Evolutionary conservation across 2,113 vertebrate species (phyloP).

Genomic region (Archilochus colubris): DNA sequence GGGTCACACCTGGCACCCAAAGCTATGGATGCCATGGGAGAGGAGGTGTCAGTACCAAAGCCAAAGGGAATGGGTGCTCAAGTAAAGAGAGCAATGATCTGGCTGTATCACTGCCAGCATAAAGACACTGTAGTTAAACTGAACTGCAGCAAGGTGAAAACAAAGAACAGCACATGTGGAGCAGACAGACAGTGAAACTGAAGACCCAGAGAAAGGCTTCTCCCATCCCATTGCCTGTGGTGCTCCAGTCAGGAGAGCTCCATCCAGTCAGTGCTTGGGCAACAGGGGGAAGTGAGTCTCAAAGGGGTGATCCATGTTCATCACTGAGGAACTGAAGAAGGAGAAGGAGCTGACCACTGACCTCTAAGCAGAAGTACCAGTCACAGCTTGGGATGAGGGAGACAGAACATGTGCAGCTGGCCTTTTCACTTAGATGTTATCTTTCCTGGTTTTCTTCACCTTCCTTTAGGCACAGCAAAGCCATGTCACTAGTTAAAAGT

Average conservation of each 20-base stretch:
- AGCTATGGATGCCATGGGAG: neutral
- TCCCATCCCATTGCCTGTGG: neutral
- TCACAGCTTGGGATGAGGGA: neutral
- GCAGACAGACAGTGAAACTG: neutral
- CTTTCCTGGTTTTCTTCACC: neutral
- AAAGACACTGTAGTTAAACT: neutral
- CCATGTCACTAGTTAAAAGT: neutral
- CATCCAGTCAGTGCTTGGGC: rapidly evolving
- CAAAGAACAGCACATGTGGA: neutral
- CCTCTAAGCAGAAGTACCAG: neutral
- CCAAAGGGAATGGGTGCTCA: neutral
- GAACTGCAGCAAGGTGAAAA: neutral
- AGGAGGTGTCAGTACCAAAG: neutral
- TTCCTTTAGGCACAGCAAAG: neutral
- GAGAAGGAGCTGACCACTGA: neutral
- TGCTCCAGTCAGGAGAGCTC: neutral
- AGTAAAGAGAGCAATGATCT: neutral
- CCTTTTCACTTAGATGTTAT: neutral
- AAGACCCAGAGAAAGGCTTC: rapidly evolving
- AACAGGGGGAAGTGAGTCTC: neutral
- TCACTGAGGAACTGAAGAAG: neutral
- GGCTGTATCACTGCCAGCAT: neutral
- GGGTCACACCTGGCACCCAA: neutral
- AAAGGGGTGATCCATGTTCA: neutral
- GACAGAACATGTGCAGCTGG: neutral